Evolutionary conservation across 1,140 invertebrate species (phyloP).

Genomic region (Drosophila repletoides): DNA sequence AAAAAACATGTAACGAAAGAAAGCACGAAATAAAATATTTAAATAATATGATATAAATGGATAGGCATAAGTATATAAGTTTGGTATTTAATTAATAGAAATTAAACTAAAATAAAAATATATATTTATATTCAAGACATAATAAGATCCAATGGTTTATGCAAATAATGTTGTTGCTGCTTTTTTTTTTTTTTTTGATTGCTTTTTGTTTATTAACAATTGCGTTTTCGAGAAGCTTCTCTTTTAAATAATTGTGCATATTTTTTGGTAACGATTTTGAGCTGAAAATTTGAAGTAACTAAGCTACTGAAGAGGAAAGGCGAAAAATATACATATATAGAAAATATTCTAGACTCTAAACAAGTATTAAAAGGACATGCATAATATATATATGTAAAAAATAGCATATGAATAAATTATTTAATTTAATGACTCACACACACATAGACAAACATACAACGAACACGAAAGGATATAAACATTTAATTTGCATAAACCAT

Average conservation of each 20-base stretch:
- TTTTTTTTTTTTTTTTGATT: conserved; percentile 34
- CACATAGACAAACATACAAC: conserved; percentile 33
- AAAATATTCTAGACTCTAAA: conserved; percentile 1
- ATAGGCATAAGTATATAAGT: conserved; percentile 40
- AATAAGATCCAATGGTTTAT: conserved; percentile 79
- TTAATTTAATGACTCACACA: conserved; percentile 23
- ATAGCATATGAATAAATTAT: not conserved
- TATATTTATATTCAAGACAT: conserved; percentile 61
- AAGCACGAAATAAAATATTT: conserved; percentile 29
- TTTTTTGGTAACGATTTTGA: conserved; percentile 79
- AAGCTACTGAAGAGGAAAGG: conserved; percentile 34
- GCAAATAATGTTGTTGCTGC: conserved; percentile 71
- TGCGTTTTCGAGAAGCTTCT: conserved; percentile 33
- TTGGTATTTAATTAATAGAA: conserved; percentile 36
- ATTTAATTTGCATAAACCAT: conserved; percentile 78
- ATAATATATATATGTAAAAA: not conserved
- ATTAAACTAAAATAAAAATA: conserved; percentile 48
- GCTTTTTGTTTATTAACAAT: conserved; percentile 30
- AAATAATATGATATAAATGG: conserved; percentile 45
- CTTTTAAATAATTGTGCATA: conserved; percentile 69
- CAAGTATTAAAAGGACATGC: not conserved
- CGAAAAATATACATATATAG: conserved; percentile 10
- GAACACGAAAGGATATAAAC: conserved; percentile 19
- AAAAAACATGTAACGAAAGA: conserved; percentile 51
- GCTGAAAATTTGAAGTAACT: conserved; percentile 59